Percentiles rank a stretch among this genome's conserved stretches.
Conservation (phyloP, 2,888 invertebrate species). For the Heliconius charithonia region DNA sequence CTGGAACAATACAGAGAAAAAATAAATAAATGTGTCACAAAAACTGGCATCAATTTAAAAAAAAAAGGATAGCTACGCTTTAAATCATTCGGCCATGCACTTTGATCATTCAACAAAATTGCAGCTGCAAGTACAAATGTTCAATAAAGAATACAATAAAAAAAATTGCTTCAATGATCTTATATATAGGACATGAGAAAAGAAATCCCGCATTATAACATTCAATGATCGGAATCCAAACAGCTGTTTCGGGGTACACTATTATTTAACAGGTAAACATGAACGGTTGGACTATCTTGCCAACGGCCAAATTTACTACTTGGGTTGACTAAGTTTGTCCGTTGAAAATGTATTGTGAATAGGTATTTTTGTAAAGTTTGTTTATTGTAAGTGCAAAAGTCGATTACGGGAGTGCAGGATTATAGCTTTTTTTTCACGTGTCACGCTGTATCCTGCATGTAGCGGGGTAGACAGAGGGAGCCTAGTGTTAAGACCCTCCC, state of each 20-base stretch:
- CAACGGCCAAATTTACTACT: slow-evolving; percentile 26
- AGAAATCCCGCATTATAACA: slow-evolving; percentile 59
- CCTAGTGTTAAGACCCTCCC: no score
- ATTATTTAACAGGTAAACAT: slow-evolving; percentile 69
- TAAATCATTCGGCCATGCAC: slow-evolving; percentile 35
- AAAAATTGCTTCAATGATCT: slow-evolving; percentile 50
- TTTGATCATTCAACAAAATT: slow-evolving; percentile 41
- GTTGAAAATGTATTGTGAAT: neutral
- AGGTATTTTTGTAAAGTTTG: neutral
- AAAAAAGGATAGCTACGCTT: slow-evolving; percentile 24
- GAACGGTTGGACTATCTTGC: slow-evolving; percentile 54
- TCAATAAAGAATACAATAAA: slow-evolving; percentile 47
- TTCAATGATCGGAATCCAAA: slow-evolving; percentile 62
- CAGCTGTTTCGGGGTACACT: slow-evolving; percentile 71
- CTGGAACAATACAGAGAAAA: slow-evolving; percentile 67
- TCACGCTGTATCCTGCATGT: no score
- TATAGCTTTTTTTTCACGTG: no score
- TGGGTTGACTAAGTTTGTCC: no score
- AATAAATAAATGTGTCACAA: slow-evolving; percentile 42
- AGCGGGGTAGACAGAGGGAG: no score
- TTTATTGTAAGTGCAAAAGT: neutral
- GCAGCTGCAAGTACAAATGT: slow-evolving; percentile 48
- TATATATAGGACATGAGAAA: slow-evolving; percentile 54
- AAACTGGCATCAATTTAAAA: slow-evolving; percentile 5
- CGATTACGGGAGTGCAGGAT: neutral